Percentiles rank a stretch among this genome's conserved stretches.
Evolutionary conservation across 2,888 invertebrate genomes (phyloP).

Genomic region (Pseudococcus longispinus): DNA sequence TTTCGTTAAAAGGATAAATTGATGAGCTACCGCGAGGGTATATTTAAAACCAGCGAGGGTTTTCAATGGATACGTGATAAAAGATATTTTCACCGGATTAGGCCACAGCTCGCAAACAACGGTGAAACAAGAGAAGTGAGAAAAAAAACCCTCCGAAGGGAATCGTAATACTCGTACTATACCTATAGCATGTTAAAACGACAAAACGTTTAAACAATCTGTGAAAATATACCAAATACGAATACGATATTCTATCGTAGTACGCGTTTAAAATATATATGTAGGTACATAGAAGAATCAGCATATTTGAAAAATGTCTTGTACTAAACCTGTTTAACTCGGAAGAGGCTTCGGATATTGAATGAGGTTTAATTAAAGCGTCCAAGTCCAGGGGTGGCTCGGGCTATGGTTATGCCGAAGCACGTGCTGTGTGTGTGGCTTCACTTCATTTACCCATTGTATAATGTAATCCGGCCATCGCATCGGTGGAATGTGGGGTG

Average conservation of each 20-base stretch:
- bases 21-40: neutral
- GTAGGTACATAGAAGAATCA: neutral
- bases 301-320: neutral
- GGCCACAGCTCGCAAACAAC: neutral
- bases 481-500: neutral
- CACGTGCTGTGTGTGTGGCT: constrained; percentile 24
- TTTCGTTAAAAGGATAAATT: neutral
- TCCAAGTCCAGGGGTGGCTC: neutral
- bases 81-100: constrained; percentile 17
- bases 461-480: neutral
- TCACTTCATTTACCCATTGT: neutral
- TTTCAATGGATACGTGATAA: neutral
- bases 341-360: neutral
- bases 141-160: neutral
- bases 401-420: constrained; percentile 1
- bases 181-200: neutral
- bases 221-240: neutral
- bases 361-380: constrained; percentile 24
- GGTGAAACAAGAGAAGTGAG: neutral
- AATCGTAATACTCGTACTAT: neutral
- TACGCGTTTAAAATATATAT: neutral
- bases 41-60: neutral
- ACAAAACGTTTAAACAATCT: neutral
- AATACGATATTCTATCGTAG: neutral
- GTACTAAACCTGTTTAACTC: neutral